Evolutionary conservation across 1,140 invertebrate species (phyloP), one percentile per base, ranked within the genome.

Genomic region (Euwallacea similis): DNA sequence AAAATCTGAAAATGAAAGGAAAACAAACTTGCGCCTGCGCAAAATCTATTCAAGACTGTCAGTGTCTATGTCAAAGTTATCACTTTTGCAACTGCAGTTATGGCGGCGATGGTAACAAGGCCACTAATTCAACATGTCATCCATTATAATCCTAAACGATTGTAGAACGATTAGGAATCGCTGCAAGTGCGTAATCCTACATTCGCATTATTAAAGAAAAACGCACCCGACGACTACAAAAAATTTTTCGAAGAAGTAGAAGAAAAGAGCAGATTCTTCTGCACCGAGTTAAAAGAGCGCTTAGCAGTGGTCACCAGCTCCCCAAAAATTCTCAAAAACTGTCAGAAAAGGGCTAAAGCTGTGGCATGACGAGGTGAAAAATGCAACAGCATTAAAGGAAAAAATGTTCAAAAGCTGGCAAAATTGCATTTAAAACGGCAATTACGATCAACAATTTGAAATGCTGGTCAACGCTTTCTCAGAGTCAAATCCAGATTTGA

Each of bases 331-430:
- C 42, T 71, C 6, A 71, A 60, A 61, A 11, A 59, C n/a, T 21
- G 43, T 79, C 9, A 73, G 13, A 16, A 71, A 75, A 69, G 77
- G 78, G 55, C 73, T 71, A 69, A 68, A 73, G 53, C 46, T 73
- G 11, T 79, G 76, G 78, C 67, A 73, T 60, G 62, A 67, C 47
- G 77, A 79, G 68, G 59, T 79, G 7, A 73, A 76, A 69, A 50
- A 75, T 69, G 63, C 69, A 10, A 67, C 62, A 7, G 43, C 53
- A 4, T 46, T 74, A 15, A 65, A 73, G 16, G 61, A 69, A 21
- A 69, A 72, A 50, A 13, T 64, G 7, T 66, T 50, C 7, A 59
- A 72, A 67, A 69, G 41, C 33, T 65, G 42, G 7, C 42, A 66
- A 10, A 44, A 44, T 60, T 43, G 53, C 6, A n/a, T 46, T 11